Conservation (phyloP, 1,140 invertebrate genomes). For the Colletes gigas region DNA sequence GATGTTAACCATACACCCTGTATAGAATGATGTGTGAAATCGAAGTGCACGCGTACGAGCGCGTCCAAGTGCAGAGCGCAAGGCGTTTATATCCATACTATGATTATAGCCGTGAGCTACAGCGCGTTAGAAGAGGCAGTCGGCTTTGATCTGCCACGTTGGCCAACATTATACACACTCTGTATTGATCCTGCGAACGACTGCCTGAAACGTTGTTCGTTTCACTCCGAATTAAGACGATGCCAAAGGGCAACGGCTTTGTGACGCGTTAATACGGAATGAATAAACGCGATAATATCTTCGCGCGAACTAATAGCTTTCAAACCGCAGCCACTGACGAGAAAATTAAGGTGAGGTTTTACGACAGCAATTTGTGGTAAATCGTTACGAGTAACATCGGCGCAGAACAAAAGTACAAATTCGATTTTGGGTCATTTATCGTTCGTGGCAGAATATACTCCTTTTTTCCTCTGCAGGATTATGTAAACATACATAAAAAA, state of each 20-base stretch:
- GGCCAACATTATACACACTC: slow-evolving; percentile 12
- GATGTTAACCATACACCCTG: too few relatives aligned
- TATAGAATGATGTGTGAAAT: not conserved
- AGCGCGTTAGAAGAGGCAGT: slow-evolving; percentile 38
- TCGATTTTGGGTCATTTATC: too few relatives aligned
- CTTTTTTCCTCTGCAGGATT: too few relatives aligned
- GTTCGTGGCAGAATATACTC: too few relatives aligned
- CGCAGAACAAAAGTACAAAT: too few relatives aligned
- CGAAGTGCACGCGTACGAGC: slow-evolving; percentile 2
- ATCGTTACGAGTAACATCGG: not conserved
- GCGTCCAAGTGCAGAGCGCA: not conserved
- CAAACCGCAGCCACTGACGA: not conserved
- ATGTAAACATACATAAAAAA: too few relatives aligned
- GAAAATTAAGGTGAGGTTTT: not conserved
- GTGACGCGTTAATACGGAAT: not conserved
- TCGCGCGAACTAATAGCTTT: not conserved
- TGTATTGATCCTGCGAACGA: slow-evolving; percentile 22
- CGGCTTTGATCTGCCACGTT: slow-evolving; percentile 47
- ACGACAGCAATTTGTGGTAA: not conserved
- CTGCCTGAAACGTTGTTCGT: not conserved
- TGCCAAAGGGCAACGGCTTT: not conserved
- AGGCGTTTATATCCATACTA: slow-evolving; percentile 20
- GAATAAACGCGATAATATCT: not conserved
- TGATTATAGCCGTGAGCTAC: slow-evolving; percentile 48
- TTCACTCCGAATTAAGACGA: slow-evolving; percentile 24